phyloP scores from a whole-genome alignment of 1,140 invertebrate species.

The Holotrichia oblita region DNA sequence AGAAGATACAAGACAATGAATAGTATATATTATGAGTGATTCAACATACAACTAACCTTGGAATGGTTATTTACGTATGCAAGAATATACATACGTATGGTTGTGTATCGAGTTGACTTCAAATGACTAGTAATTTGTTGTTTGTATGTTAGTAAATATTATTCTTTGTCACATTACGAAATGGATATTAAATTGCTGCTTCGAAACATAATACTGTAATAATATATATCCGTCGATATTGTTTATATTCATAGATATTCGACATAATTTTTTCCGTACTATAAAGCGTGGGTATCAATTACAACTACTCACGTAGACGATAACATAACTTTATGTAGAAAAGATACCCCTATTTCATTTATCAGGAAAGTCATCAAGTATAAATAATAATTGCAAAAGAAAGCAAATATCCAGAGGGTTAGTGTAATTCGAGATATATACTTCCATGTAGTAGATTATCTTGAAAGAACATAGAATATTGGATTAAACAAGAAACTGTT shows the following conservation, averaged over 20 bases:
- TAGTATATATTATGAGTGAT: neutral
- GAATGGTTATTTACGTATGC: neutral
- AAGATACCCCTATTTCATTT: too few species aligned
- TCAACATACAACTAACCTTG: neutral
- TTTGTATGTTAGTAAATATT: constrained; percentile 2
- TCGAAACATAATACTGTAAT: neutral
- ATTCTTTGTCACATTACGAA: neutral
- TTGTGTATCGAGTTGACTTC: neutral
- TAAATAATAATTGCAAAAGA: too few species aligned
- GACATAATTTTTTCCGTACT: neutral
- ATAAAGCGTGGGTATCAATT: too few species aligned
- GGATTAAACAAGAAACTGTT: too few species aligned
- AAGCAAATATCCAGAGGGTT: too few species aligned
- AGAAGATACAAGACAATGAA: neutral
- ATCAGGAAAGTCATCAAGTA: too few species aligned
- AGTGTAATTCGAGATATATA: too few species aligned
- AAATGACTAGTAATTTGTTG: constrained; percentile 7
- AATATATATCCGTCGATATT: neutral
- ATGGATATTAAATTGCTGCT: constrained; percentile 1
- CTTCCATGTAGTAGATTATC: too few species aligned
- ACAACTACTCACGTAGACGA: too few species aligned
- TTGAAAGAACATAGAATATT: too few species aligned
- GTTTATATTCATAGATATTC: neutral
- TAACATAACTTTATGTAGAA: too few species aligned
- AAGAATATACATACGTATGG: neutral